phyloP scores from a whole-genome alignment of 1,140 invertebrate species.

The Drosophila nigromelanica region DNA sequence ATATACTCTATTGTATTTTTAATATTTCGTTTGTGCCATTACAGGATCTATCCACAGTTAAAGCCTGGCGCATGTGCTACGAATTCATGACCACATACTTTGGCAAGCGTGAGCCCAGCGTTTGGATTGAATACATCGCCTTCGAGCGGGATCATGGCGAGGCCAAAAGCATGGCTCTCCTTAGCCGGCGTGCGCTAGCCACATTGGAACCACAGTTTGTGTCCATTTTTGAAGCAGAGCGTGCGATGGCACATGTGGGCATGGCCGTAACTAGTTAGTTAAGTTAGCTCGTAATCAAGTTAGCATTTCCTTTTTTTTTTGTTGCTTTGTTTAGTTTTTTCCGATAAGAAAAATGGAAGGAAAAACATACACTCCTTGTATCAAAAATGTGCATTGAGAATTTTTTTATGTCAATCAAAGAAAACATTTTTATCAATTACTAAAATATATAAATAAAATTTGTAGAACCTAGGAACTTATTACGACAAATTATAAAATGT shows the following conservation, averaged over 20 bases:
- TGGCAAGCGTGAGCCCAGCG: conserved; percentile 63
- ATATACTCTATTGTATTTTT: background rate
- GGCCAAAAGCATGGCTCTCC: conserved; percentile 56
- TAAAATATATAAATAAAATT: too few relatives aligned
- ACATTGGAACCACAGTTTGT: conserved; percentile 62
- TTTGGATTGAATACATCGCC: conserved; percentile 76
- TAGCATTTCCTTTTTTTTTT: conserved; percentile 3
- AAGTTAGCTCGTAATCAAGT: conserved; percentile 12
- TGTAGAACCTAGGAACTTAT: too few relatives aligned
- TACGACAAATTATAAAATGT: too few relatives aligned
- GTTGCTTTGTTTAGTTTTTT: background rate
- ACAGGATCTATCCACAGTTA: conserved; percentile 50
- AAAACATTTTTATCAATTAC: too few relatives aligned
- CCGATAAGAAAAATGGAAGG: too few relatives aligned
- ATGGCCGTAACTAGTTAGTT: conserved; percentile 39
- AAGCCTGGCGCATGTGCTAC: conserved; percentile 67
- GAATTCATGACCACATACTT: conserved; percentile 71
- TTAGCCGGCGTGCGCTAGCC: conserved; percentile 60
- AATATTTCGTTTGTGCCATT: background rate
- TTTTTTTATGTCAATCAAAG: background rate
- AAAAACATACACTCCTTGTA: background rate
- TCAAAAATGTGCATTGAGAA: background rate
- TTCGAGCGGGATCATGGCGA: conserved; percentile 78
- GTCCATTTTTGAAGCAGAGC: conserved; percentile 56
- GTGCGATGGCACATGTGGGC: conserved; percentile 57